These are phyloP conservation scores for Drosophila imparisetae DNA, from an alignment of 2,888 invertebrate genomes.

Conservation along the genomic window DNA sequence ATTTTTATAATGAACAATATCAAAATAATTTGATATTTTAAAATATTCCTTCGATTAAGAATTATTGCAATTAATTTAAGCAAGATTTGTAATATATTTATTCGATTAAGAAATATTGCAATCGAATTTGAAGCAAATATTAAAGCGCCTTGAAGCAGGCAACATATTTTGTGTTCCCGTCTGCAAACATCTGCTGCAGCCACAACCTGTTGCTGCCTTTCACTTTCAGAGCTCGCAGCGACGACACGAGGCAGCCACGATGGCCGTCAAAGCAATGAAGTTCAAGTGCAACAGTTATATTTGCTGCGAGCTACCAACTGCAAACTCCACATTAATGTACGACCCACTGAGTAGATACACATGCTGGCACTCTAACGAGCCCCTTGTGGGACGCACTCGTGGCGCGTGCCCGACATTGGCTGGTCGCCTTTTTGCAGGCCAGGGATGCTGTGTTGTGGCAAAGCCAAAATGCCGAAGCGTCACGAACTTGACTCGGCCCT, in stretches of 20 bases:
- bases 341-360: not conserved
- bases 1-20: not conserved
- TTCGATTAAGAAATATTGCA: not conserved
- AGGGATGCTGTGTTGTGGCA: conserved; percentile 60
- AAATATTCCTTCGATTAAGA: not conserved
- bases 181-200: conserved; percentile 4
- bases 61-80: not conserved
- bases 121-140: not conserved
- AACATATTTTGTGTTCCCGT: conserved; percentile 19
- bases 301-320: conserved; percentile 32
- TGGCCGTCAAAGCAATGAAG: conserved; percentile 68
- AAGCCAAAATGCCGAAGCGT: conserved; percentile 44
- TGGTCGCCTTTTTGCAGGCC: conserved; percentile 73
- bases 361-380: not conserved
- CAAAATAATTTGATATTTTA: not conserved
- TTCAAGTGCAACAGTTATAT: conserved; percentile 79
- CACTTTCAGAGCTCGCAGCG: conserved; percentile 63
- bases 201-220: conserved; percentile 77
- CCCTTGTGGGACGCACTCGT: conserved; percentile 21
- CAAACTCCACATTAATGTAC: conserved; percentile 24
- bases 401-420: conserved; percentile 61
- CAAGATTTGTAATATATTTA: not conserved
- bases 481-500: conserved; percentile 48
- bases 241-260: conserved; percentile 36
- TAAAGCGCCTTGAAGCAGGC: conserved; percentile 21